Evolutionary conservation across 1,140 invertebrate genomes (phyloP).

Genomic region (Trichonephila clavipes): DNA sequence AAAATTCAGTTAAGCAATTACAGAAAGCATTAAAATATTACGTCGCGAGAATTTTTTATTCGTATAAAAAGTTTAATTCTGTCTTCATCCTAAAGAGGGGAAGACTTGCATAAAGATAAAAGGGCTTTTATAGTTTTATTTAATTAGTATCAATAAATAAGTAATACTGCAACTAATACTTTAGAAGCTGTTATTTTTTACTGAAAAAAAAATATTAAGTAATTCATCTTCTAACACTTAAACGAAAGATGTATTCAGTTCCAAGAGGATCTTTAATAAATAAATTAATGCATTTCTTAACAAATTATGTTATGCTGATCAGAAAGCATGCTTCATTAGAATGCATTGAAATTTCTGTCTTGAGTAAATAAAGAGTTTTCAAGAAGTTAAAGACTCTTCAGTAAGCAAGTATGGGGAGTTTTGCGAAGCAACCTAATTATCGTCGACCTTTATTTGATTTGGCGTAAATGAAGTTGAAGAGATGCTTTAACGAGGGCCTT

Average conservation of each 20-base stretch:
- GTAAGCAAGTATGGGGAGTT: not conserved
- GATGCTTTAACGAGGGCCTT: not conserved
- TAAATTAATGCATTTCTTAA: not conserved
- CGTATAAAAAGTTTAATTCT: too few species aligned
- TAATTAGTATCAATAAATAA: too few species aligned
- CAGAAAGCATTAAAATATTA: too few species aligned
- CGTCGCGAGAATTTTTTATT: too few species aligned
- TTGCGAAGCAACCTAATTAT: not conserved
- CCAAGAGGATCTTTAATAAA: not conserved
- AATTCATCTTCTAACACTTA: not conserved
- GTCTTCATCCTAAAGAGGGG: too few species aligned
- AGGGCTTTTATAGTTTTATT: too few species aligned
- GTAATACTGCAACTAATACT: not conserved
- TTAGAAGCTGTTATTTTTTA: not conserved
- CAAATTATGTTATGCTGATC: not conserved
- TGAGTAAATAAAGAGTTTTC: not conserved
- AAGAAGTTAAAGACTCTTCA: not conserved
- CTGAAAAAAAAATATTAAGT: not conserved
- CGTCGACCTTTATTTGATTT: conserved; percentile 21
- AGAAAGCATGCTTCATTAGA: not conserved
- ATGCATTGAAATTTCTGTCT: not conserved
- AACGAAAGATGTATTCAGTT: not conserved
- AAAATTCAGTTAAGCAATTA: too few species aligned
- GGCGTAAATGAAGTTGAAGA: not conserved
- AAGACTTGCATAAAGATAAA: too few species aligned